Conservation (phyloP, 1,140 invertebrate species). For the Matsumurasca onukii region DNA sequence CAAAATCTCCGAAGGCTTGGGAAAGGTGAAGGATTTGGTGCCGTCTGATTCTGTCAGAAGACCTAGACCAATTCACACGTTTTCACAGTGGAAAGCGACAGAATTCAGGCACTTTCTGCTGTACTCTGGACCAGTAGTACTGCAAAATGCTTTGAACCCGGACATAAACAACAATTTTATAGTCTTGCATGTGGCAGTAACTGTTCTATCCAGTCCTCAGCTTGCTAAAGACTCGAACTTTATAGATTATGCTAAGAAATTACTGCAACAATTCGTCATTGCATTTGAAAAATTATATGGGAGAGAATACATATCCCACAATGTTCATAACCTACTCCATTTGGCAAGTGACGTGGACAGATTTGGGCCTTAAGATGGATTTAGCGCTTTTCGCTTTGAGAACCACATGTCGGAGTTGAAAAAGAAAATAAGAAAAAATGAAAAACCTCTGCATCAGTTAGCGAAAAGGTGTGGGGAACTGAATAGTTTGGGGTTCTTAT, state of each 20-base stretch:
- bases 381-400: slow-evolving; percentile 18
- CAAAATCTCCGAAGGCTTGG: slow-evolving; percentile 14
- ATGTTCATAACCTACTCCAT: not conserved
- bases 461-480: slow-evolving; percentile 8
- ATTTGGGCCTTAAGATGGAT: not conserved
- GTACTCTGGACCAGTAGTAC: not conserved
- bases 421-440: slow-evolving; percentile 9
- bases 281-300: not conserved
- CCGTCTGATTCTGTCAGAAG: not conserved
- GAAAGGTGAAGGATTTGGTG: not conserved
- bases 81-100: not conserved
- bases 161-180: not conserved
- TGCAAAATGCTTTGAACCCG: not conserved
- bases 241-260: not conserved
- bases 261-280: not conserved
- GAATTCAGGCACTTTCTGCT: not conserved
- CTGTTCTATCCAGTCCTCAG: not conserved
- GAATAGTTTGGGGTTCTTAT: not conserved
- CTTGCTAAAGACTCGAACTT: not conserved
- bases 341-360: slow-evolving; percentile 6
- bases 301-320: not conserved
- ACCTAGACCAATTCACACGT: not conserved
- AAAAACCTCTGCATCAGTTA: slow-evolving; percentile 21
- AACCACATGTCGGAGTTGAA: slow-evolving; percentile 15
- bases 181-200: not conserved